These are phyloP conservation scores for Galeopterus variegatus DNA, from an alignment of 2,113 vertebrate species.

Conservation along the genomic window DNA sequence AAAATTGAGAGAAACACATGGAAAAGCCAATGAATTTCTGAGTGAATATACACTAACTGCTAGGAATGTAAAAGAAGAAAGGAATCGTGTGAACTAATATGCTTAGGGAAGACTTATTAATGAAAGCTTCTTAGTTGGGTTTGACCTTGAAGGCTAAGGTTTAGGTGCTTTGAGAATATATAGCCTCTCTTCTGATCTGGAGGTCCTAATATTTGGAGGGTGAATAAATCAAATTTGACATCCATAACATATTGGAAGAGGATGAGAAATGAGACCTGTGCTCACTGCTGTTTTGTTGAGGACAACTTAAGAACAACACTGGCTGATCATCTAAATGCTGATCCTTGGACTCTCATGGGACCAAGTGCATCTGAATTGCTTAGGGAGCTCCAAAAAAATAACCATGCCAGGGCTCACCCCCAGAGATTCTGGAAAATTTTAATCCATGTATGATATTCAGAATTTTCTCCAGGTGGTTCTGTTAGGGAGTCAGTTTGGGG, in stretches of 20 bases:
- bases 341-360: background rate
- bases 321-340: background rate
- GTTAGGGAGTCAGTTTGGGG: background rate
- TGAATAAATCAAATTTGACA: background rate
- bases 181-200: background rate
- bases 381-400: background rate
- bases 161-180: background rate
- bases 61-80: background rate
- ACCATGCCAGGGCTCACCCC: background rate
- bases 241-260: background rate
- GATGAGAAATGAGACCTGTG: background rate
- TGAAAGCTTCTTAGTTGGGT: background rate
- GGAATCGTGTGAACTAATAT: background rate
- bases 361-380: background rate
- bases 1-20: background rate
- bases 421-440: background rate
- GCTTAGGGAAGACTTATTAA: background rate
- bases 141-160: background rate
- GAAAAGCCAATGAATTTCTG: background rate
- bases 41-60: background rate
- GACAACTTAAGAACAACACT: background rate
- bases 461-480: background rate
- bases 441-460: background rate
- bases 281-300: background rate
- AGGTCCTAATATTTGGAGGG: background rate